Evolutionary conservation across 2,888 invertebrate species (phyloP).

Genomic region (Caradrina clavipalpis): DNA sequence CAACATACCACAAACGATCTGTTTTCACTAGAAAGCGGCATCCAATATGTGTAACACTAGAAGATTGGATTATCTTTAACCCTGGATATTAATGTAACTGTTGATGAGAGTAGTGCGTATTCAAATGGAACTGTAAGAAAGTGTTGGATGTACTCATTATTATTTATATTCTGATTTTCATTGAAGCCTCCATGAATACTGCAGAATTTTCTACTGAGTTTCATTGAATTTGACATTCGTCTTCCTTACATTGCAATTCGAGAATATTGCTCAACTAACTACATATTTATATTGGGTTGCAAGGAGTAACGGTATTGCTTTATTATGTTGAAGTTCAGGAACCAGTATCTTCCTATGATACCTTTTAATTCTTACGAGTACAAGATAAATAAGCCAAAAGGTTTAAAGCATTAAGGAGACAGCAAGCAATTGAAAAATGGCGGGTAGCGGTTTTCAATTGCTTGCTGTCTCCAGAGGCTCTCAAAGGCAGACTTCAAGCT

Average conservation of each 20-base stretch:
- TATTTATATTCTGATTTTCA: not conserved
- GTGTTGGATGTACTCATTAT: not conserved
- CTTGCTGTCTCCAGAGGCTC: no score
- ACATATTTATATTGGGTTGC: no score
- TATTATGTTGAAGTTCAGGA: not conserved
- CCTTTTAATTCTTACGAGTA: not conserved
- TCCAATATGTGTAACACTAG: conserved; percentile 87
- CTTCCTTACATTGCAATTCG: no score
- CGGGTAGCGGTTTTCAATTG: no score
- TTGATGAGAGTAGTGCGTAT: conserved; percentile 57
- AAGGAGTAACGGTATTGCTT: not conserved
- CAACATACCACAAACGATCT: conserved; percentile 83
- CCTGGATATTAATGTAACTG: conserved; percentile 58
- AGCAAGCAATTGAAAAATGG: no score
- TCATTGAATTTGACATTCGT: no score
- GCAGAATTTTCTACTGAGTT: no score
- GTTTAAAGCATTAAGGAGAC: no score
- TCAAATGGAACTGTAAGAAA: conserved; percentile 49
- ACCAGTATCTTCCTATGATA: not conserved
- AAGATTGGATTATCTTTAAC: conserved; percentile 76
- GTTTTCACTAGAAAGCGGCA: conserved; percentile 88
- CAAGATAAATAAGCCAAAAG: no score
- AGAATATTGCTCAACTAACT: no score
- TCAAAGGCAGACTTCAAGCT: no score
- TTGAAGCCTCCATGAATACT: not conserved